A percentile compares a stretch with the other conserved stretches of the same genome.
These are phyloP conservation scores for Aptenodytes patagonicus DNA, from an alignment of 2,113 vertebrate species.

Conservation along the genomic window DNA sequence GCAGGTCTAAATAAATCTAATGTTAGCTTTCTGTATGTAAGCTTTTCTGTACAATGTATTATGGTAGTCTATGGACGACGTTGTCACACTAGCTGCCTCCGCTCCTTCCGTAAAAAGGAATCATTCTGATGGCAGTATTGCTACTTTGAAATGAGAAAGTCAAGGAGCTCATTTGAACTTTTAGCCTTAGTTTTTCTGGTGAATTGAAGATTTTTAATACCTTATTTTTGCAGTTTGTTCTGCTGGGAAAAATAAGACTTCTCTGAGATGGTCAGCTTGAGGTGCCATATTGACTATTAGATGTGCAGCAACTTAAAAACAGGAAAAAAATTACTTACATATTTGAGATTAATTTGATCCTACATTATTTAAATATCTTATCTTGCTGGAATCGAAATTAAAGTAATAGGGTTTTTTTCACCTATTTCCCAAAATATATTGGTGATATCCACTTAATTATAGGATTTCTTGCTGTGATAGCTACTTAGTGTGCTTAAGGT, in stretches of 20 bases:
- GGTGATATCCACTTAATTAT: background rate
- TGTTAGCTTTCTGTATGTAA: background rate
- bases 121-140: background rate
- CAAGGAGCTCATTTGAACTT: background rate
- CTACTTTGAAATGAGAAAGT: background rate
- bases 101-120: fast-evolving
- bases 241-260: background rate
- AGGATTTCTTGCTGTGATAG: background rate
- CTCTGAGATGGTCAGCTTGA: background rate
- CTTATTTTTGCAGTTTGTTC: background rate
- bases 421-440: background rate
- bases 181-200: background rate
- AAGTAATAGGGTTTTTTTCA: background rate
- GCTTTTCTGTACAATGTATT: background rate
- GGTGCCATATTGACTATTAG: background rate
- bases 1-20: too few relatives aligned
- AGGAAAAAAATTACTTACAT: background rate
- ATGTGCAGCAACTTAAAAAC: background rate
- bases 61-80: background rate
- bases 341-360: background rate
- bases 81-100: fast-evolving
- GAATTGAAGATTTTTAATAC: background rate
- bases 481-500: fast-evolving
- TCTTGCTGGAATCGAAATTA: background rate
- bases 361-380: background rate